A percentile compares a stretch with the other conserved stretches of the same genome.
Evolutionary conservation across 2,888 invertebrate species (phyloP).

Genomic region (Coenonympha glycerion): DNA sequence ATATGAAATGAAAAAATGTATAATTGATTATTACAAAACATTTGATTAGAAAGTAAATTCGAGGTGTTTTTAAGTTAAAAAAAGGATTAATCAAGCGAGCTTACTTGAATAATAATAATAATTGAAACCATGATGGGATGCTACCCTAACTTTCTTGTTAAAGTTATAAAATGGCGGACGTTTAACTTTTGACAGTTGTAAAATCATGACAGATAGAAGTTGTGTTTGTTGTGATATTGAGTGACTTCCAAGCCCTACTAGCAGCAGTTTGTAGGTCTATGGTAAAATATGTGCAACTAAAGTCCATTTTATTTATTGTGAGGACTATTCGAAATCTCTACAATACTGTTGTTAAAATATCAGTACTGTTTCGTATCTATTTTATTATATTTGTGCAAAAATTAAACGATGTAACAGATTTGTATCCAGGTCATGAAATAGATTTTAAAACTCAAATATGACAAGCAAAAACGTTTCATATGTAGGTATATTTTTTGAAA

Average conservation of each 20-base stretch:
- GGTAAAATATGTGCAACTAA: slow-evolving; percentile 2
- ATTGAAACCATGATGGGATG: slow-evolving; percentile 14
- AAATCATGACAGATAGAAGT: slow-evolving; percentile 32
- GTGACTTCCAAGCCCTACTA: not conserved
- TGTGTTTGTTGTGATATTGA: slow-evolving; percentile 25
- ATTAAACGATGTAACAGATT: too few species aligned
- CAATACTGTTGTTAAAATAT: too few species aligned
- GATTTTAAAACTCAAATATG: too few species aligned
- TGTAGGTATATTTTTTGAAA: too few species aligned
- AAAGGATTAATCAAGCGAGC: slow-evolving; percentile 18
- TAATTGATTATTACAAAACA: too few species aligned
- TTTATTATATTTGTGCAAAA: too few species aligned
- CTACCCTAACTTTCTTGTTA: slow-evolving; percentile 29
- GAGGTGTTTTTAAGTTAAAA: slow-evolving; percentile 4
- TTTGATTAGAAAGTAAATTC: too few species aligned
- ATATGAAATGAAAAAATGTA: too few species aligned
- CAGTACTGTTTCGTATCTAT: too few species aligned
- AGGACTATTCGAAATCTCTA: not conserved
- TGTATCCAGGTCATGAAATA: too few species aligned
- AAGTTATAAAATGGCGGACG: slow-evolving; percentile 26
- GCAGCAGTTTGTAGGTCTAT: not conserved
- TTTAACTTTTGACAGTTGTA: slow-evolving; percentile 27
- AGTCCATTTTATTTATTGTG: not conserved
- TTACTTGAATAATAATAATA: slow-evolving; percentile 5
- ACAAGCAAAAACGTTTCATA: not conserved